These are phyloP conservation scores for Zaprionus kolodkinae DNA, from an alignment of 1,140 invertebrate species.

Conservation along the genomic window DNA sequence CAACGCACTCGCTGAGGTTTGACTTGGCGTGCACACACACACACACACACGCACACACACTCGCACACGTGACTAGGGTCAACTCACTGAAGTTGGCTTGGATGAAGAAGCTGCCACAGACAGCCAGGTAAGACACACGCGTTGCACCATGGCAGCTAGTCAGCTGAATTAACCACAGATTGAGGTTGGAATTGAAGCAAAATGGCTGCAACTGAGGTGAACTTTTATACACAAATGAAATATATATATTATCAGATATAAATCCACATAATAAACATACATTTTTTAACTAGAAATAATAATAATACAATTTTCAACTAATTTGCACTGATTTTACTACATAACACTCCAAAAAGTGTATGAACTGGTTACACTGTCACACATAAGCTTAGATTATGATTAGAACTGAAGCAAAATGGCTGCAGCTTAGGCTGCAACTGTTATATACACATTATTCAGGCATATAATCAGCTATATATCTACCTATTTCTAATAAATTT, in stretches of 20 bases:
- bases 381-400: background rate
- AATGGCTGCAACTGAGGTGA: background rate
- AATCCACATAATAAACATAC: too few species aligned
- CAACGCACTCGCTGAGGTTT: conserved; percentile 40
- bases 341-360: too few species aligned
- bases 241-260: background rate
- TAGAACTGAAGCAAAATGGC: background rate
- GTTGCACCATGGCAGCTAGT: background rate
- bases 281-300: too few species aligned
- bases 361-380: too few species aligned
- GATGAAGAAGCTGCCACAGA: background rate
- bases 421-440: background rate
- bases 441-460: background rate
- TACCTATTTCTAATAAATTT: too few species aligned
- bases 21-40: conserved; percentile 46
- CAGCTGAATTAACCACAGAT: background rate
- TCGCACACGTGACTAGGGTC: conserved; percentile 61
- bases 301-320: too few species aligned
- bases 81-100: background rate
- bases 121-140: background rate
- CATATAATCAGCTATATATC: background rate
- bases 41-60: background rate
- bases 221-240: background rate
- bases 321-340: too few species aligned
- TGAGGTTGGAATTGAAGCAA: background rate